Evolutionary conservation across 2,797 vertebrate species (phyloP).

Genomic region (Tarsius wallacei): DNA sequence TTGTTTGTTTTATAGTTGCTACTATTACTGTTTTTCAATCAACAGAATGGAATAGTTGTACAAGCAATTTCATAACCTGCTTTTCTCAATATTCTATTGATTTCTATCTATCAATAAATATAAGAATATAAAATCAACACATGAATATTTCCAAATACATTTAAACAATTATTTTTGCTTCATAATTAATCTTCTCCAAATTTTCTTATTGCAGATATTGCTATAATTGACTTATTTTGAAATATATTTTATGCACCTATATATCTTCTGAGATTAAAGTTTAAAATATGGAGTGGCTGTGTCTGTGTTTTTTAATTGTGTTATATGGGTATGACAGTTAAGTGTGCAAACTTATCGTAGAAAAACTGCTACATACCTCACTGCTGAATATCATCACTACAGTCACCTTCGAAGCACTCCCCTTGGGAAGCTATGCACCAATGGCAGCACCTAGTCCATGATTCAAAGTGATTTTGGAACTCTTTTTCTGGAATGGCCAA

Average conservation of each 20-base stretch:
- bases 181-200: neutral
- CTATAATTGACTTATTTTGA: neutral
- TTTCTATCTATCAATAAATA: neutral
- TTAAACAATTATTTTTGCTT: neutral
- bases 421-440: no score
- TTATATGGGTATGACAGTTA: neutral
- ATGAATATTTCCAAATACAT: neutral
- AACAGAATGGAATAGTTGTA: neutral
- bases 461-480: no score
- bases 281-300: neutral
- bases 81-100: conserved; percentile 37
- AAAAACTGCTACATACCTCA: no score
- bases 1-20: neutral
- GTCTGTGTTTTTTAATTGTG: neutral
- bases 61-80: neutral
- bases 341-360: no score
- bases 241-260: neutral
- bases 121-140: neutral
- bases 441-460: no score
- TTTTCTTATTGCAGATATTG: neutral
- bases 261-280: conserved; percentile 39
- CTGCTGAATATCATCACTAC: no score
- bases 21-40: neutral
- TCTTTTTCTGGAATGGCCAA: no score
- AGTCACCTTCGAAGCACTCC: no score